Percentiles rank a stretch among this genome's conserved stretches.
phyloP scores from a whole-genome alignment of 2,113 vertebrate species.

The Taxidea taxus region DNA sequence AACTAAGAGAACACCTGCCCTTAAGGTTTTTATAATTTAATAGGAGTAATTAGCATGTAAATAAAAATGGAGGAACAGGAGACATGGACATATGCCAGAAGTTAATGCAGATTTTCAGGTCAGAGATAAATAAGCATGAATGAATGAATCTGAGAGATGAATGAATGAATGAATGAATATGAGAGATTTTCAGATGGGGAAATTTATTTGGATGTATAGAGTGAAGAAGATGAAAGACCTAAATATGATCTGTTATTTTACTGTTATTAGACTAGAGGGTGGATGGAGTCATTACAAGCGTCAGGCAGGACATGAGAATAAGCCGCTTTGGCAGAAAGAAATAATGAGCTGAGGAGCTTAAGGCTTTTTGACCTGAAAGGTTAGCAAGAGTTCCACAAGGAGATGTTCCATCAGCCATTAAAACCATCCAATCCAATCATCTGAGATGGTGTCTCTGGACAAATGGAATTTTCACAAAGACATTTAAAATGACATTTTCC shows the following conservation, averaged over 20 bases:
- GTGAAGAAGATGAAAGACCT: not conserved
- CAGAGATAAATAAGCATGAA: not conserved
- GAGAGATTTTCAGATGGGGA: not conserved
- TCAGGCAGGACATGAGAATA: accelerated
- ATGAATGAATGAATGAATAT: not conserved
- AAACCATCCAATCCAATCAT: not conserved
- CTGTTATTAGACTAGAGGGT: not conserved
- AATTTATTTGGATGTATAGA: not conserved
- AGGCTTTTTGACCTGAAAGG: not conserved
- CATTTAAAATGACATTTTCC: not conserved
- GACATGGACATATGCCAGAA: not conserved
- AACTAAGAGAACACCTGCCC: not conserved
- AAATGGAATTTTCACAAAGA: not conserved
- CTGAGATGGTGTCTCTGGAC: not conserved
- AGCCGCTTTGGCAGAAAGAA: not conserved
- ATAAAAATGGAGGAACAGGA: not conserved
- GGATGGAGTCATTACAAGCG: not conserved
- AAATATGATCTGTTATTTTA: not conserved
- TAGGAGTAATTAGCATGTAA: not conserved
- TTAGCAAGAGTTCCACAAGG: not conserved
- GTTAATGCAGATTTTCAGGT: not conserved
- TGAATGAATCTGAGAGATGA: not conserved
- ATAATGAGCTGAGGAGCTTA: not conserved
- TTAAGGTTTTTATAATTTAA: not conserved
- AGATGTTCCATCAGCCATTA: not conserved